phyloP scores from a whole-genome alignment of 2,113 vertebrate species.

The Ovibos moschatus region DNA sequence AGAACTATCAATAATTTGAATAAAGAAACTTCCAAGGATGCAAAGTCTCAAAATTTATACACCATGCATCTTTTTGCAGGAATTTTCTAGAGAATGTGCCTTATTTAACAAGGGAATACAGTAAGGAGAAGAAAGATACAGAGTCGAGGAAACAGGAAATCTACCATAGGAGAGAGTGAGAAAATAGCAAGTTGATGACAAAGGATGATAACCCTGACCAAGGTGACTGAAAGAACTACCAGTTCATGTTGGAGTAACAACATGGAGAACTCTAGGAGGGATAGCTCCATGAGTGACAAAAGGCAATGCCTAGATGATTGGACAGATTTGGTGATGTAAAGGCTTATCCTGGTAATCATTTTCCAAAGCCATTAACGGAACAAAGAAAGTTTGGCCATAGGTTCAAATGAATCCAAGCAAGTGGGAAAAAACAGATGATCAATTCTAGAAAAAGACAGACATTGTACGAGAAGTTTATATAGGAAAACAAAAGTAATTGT shows the following conservation, averaged over 20 bases:
- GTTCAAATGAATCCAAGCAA: not conserved
- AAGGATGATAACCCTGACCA: not conserved
- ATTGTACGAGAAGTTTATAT: not conserved
- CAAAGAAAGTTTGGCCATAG: not conserved
- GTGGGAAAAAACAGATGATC: not conserved
- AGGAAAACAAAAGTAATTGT: not conserved
- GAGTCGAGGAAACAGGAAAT: not conserved
- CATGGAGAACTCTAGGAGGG: not conserved
- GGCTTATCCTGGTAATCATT: not conserved
- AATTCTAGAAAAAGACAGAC: not conserved
- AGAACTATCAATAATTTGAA: not conserved
- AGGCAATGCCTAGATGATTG: not conserved
- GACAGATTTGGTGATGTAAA: not conserved
- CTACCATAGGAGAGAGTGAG: not conserved
- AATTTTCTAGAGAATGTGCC: not conserved
- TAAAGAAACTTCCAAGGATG: not conserved
- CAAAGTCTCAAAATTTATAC: not conserved
- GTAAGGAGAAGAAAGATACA: not conserved
- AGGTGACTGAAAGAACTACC: not conserved
- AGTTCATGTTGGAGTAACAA: not conserved
- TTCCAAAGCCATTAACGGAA: not conserved
- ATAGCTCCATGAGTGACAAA: not conserved
- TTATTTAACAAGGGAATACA: not conserved
- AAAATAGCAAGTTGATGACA: not conserved
- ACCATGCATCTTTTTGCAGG: not conserved